Percentiles rank a stretch among this genome's conserved stretches.
Evolutionary conservation across 2,113 vertebrate species (phyloP).

Genomic region (Cynoglossus semilaevis): DNA sequence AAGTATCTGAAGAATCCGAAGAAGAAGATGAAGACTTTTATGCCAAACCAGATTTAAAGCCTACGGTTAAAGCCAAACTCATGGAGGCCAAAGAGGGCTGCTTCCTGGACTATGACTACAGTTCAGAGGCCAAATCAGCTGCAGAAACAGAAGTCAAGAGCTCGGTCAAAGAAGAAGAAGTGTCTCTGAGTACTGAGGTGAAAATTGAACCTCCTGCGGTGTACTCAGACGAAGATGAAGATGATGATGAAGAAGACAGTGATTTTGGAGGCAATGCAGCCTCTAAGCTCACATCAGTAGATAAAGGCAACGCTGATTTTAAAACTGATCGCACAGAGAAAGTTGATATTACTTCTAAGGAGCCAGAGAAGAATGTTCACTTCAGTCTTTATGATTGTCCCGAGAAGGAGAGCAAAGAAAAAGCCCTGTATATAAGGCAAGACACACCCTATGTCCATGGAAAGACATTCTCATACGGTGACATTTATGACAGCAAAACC

Average conservation of each 20-base stretch:
- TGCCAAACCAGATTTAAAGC: constrained; percentile 67
- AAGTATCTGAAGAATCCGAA: constrained; percentile 67
- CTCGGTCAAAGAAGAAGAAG: constrained; percentile 47
- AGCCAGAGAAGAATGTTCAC: constrained; percentile 73
- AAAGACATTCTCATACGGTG: constrained; percentile 90
- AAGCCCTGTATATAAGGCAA: constrained; percentile 81
- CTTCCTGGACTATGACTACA: constrained; percentile 86
- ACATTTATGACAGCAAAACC: constrained; percentile 84
- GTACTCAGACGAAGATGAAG: constrained; percentile 68
- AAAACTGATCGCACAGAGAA: constrained; percentile 35
- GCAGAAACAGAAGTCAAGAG: constrained; percentile 38
- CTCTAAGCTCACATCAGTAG: constrained; percentile 31
- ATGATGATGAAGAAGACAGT: constrained; percentile 54
- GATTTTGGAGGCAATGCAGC: constrained; percentile 43
- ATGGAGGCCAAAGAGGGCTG: constrained; percentile 87
- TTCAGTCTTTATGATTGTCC: constrained; percentile 70
- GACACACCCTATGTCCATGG: constrained; percentile 92
- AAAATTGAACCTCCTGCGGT: constrained; percentile 56
- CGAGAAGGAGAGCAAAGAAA: constrained; percentile 65
- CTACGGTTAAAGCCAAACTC: constrained; percentile 74
- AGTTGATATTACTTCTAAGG: constrained; percentile 39
- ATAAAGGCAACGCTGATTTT: constrained; percentile 45
- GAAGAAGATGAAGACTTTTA: constrained; percentile 54
- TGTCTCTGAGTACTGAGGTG: constrained; percentile 40
- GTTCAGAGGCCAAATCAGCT: constrained; percentile 66